A percentile compares a stretch with the other conserved stretches of the same genome.
Conservation (phyloP, 2,888 invertebrate genomes). For the Ichneumoninae sp. region DNA sequence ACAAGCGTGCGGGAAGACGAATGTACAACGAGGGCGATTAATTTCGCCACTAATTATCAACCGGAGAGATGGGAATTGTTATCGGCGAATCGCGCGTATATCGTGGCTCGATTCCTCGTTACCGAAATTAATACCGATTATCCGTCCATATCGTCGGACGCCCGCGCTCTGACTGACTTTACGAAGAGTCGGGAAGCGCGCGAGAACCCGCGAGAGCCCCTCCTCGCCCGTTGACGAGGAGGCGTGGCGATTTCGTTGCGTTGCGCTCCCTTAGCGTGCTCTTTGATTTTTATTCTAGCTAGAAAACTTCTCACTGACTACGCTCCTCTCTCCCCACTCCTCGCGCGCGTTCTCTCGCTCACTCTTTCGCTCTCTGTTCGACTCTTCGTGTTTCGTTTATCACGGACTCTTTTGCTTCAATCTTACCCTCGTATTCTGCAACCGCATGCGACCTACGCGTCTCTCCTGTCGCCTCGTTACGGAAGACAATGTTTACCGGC, state of each 20-base stretch:
- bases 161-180: conserved; percentile 80
- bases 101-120: conserved; percentile 5
- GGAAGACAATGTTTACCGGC: neutral
- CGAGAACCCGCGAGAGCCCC: conserved; percentile 42
- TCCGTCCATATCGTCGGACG: conserved; percentile 73
- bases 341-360: neutral
- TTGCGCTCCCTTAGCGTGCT: conserved; percentile 8
- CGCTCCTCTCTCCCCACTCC: neutral
- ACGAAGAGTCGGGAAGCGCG: conserved; percentile 70
- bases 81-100: conserved; percentile 1
- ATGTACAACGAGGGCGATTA: neutral
- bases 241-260: conserved; percentile 21
- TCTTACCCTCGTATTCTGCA: neutral
- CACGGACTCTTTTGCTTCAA: conserved; percentile 6
- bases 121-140: conserved; percentile 55
- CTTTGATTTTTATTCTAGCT: neutral
- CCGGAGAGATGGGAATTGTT: neutral
- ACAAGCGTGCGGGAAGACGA: conserved; percentile 24
- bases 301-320: neutral
- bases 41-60: too few species aligned
- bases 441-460: conserved; percentile 4
- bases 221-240: conserved; percentile 18
- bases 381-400: neutral
- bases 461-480: neutral
- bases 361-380: neutral